Conservation (phyloP, 2,888 invertebrate genomes). For the Ornithoptera alexandrae region DNA sequence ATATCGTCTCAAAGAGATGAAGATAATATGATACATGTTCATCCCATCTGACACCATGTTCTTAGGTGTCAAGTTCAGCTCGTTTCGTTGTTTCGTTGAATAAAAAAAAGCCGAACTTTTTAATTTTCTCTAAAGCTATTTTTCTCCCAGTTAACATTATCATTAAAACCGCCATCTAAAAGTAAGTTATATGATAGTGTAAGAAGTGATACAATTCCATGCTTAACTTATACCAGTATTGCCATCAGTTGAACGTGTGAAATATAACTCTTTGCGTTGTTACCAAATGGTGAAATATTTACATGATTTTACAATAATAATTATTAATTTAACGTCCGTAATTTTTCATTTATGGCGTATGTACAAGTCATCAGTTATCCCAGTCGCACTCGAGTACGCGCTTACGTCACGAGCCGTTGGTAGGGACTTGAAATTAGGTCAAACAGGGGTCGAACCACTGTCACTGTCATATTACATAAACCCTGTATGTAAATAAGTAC, state of each 20-base stretch:
- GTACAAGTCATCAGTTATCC: constrained; percentile 22
- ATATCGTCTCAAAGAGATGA: too few relatives aligned
- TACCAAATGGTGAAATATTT: background rate
- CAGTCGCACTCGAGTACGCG: constrained; percentile 39
- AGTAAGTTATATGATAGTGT: too few relatives aligned
- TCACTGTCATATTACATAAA: constrained; percentile 56
- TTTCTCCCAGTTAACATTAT: background rate
- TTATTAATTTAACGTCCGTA: background rate
- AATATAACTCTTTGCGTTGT: too few relatives aligned
- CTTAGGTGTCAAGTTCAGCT: too few relatives aligned
- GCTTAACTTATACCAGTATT: too few relatives aligned
- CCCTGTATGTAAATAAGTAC: constrained; percentile 30
- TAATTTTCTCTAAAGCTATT: background rate
- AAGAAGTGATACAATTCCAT: too few relatives aligned
- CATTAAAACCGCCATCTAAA: too few relatives aligned
- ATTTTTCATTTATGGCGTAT: background rate
- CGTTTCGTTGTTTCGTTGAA: too few relatives aligned
- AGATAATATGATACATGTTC: too few relatives aligned
- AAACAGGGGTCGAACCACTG: constrained; percentile 74
- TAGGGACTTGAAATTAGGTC: constrained; percentile 74
- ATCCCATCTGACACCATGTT: too few relatives aligned
- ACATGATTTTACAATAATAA: background rate
- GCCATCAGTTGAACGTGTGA: too few relatives aligned
- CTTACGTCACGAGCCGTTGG: constrained; percentile 66
- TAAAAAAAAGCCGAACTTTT: too few relatives aligned